Conservation (phyloP, 2,797 vertebrate species). For the Epinephelus malabaricus region DNA sequence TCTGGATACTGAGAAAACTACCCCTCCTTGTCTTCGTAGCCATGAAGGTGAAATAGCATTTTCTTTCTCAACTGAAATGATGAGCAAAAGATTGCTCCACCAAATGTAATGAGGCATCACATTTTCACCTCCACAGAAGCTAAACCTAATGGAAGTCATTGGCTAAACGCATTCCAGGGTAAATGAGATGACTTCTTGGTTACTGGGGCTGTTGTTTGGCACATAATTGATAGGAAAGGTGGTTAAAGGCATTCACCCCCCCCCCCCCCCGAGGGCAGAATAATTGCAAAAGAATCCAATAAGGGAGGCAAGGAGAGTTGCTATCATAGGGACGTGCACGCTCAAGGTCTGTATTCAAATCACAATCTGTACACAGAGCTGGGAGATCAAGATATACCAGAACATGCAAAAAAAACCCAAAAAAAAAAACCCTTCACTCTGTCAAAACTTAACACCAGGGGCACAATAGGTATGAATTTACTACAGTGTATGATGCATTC, state of each 20-base stretch:
- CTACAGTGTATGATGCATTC: slow-evolving; percentile 36
- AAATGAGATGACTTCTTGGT: slow-evolving; percentile 84
- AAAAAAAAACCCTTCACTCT: background rate
- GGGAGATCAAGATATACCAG: slow-evolving; percentile 18
- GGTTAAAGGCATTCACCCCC: slow-evolving; percentile 75
- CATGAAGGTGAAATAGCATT: slow-evolving; percentile 57
- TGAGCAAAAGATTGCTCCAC: slow-evolving; percentile 77
- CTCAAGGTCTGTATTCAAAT: slow-evolving; percentile 65
- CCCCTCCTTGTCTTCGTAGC: slow-evolving; percentile 38
- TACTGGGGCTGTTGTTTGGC: slow-evolving; percentile 78
- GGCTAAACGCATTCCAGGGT: slow-evolving; percentile 77
- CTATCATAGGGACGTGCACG: slow-evolving; percentile 41
- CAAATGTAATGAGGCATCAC: slow-evolving; percentile 83
- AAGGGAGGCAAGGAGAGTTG: slow-evolving; percentile 57
- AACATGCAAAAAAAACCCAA: background rate
- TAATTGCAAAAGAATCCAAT: slow-evolving; percentile 82
- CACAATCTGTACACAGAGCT: slow-evolving; percentile 35
- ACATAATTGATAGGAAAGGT: slow-evolving; percentile 84
- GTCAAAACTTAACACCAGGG: slow-evolving; percentile 27
- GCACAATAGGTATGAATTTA: slow-evolving; percentile 31
- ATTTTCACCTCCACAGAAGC: slow-evolving; percentile 76
- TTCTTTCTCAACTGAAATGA: slow-evolving; percentile 71
- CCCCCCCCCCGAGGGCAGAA: slow-evolving; percentile 59
- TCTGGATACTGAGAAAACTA: slow-evolving; percentile 40
- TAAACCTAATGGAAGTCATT: slow-evolving; percentile 82